Percentiles rank a stretch among this genome's conserved stretches.
Conservation (phyloP, 2,888 invertebrate species). For the Euplexia lucipara region DNA sequence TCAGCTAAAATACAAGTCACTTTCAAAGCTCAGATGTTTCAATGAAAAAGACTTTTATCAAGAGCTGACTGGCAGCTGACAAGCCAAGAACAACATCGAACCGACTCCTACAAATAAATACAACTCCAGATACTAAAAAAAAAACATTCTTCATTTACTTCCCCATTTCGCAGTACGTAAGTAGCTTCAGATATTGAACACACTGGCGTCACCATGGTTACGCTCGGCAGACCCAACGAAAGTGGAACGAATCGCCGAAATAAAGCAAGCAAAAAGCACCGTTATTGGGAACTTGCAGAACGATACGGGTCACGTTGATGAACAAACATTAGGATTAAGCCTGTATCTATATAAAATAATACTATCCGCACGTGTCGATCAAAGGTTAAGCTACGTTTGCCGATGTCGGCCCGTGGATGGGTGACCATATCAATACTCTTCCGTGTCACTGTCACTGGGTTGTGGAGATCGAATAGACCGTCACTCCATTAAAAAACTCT, state of each 20-base stretch:
- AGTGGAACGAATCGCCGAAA: constrained; percentile 84
- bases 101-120: constrained; percentile 7
- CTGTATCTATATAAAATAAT: no score
- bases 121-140: constrained; percentile 19
- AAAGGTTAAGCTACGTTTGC: no score
- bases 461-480: no score
- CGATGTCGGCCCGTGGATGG: no score
- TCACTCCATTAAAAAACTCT: no score
- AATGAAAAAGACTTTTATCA: constrained; percentile 14
- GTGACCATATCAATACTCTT: no score
- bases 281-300: constrained; percentile 71
- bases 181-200: constrained; percentile 77
- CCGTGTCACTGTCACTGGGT: no score
- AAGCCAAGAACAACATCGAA: constrained; percentile 14
- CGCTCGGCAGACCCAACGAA: constrained; percentile 78
- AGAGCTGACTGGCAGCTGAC: constrained; percentile 15
- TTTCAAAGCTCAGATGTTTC: background rate
- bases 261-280: constrained; percentile 73
- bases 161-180: constrained; percentile 56
- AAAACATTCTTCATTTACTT: constrained; percentile 29
- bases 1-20: background rate
- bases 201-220: constrained; percentile 81
- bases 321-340: constrained; percentile 15
- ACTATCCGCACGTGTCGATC: no score
- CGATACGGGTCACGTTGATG: constrained; percentile 52